These are phyloP conservation scores for Acipenser transmontanus DNA, from an alignment of 2,797 vertebrate genomes.

Conservation along the genomic window DNA sequence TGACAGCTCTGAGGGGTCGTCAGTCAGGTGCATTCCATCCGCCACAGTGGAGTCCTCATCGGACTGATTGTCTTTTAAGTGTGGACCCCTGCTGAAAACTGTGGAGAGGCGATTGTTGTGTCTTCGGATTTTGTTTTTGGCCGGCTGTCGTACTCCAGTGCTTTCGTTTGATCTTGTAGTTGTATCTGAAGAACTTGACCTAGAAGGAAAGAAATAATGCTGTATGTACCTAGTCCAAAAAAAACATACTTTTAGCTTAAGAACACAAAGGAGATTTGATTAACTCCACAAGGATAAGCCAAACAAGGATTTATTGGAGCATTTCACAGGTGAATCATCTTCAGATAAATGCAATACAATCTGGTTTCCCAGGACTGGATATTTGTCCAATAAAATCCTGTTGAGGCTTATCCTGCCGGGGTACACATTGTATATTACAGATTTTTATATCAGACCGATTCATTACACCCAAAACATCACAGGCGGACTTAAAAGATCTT, in stretches of 20 bases:
- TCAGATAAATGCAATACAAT: no score
- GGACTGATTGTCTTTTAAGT: slow-evolving; percentile 16
- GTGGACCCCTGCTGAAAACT: slow-evolving; percentile 52
- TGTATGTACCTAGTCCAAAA: slow-evolving; percentile 1
- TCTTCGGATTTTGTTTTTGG: slow-evolving; percentile 53
- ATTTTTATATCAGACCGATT: neutral
- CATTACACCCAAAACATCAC: no score
- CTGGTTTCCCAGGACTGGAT: no score
- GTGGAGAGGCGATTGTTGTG: slow-evolving; percentile 64
- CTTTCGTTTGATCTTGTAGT: slow-evolving; percentile 44
- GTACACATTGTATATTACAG: neutral
- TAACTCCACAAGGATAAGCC: no score
- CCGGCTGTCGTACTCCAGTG: slow-evolving; percentile 43
- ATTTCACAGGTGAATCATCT: neutral
- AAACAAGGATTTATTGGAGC: neutral
- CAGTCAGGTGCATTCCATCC: slow-evolving; percentile 30
- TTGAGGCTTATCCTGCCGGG: slow-evolving; percentile 15
- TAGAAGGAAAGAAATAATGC: slow-evolving; percentile 25
- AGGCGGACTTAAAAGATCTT: no score
- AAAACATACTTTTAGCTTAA: slow-evolving; percentile 1
- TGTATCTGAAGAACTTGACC: slow-evolving; percentile 51
- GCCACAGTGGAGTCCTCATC: slow-evolving; percentile 33
- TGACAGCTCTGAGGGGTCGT: slow-evolving; percentile 68
- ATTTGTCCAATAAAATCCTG: no score
- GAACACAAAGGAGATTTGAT: no score